Conservation (phyloP, 1,140 invertebrate genomes). For the Leguminivora glycinivorella region DNA sequence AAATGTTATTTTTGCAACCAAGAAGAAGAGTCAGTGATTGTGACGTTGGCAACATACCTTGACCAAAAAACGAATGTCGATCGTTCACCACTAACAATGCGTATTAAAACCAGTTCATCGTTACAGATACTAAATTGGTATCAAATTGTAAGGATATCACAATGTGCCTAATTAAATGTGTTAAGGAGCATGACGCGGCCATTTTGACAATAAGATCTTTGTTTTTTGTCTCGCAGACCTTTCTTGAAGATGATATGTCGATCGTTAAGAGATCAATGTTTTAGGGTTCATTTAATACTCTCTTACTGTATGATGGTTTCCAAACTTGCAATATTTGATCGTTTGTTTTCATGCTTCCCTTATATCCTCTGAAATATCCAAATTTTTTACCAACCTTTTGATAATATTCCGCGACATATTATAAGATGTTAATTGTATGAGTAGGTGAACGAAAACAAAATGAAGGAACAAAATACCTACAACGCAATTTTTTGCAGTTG, state of each 20-base stretch:
- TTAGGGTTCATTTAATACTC: background rate
- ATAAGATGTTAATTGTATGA: too few relatives aligned
- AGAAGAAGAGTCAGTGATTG: background rate
- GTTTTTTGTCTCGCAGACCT: slow-evolving; percentile 31
- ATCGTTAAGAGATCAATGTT: slow-evolving; percentile 23
- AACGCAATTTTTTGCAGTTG: too few relatives aligned
- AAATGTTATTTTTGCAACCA: too few relatives aligned
- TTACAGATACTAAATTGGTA: slow-evolving; percentile 22
- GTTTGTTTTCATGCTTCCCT: too few relatives aligned
- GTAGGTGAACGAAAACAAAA: too few relatives aligned
- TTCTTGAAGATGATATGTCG: background rate
- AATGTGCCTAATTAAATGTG: slow-evolving; percentile 44
- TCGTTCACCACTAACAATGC: background rate
- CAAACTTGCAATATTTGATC: too few relatives aligned
- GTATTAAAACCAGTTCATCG: background rate
- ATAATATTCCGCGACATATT: too few relatives aligned
- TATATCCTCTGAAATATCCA: too few relatives aligned
- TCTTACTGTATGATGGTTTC: too few relatives aligned
- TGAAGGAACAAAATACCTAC: too few relatives aligned
- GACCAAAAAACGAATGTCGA: background rate
- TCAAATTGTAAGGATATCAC: slow-evolving; percentile 31
- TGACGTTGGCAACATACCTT: too few relatives aligned
- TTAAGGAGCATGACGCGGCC: slow-evolving; percentile 41
- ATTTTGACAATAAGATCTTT: slow-evolving; percentile 26
- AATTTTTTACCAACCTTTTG: too few relatives aligned